phyloP scores from a whole-genome alignment of 2,797 vertebrate genomes.

The Microctenopoma steveboyesi region DNA sequence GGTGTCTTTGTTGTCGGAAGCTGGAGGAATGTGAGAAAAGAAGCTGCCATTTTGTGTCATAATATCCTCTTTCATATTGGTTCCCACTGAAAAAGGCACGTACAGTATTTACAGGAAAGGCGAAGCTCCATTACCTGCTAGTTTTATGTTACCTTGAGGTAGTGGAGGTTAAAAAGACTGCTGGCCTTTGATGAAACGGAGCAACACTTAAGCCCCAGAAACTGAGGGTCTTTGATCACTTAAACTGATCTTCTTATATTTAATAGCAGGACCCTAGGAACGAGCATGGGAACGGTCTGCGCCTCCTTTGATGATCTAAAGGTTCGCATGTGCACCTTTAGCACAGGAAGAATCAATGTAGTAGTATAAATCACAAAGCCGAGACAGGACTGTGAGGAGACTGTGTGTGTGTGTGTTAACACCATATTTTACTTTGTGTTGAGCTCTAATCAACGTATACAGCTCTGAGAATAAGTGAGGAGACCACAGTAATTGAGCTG shows the following conservation, averaged over 20 bases:
- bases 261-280: conserved; percentile 79
- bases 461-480: no score
- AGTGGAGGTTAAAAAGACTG: conserved; percentile 56
- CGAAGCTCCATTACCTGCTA: conserved; percentile 81
- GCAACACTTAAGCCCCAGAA: conserved; percentile 62
- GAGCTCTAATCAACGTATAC: not conserved
- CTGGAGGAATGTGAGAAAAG: conserved; percentile 66
- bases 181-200: conserved; percentile 72
- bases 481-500: no score
- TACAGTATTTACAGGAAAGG: conserved; percentile 86
- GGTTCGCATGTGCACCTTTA: conserved; percentile 65
- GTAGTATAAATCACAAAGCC: conserved; percentile 40
- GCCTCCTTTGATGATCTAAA: conserved; percentile 74
- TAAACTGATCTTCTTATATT: conserved; percentile 76
- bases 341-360: conserved; percentile 62
- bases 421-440: not conserved
- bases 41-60: conserved; percentile 69
- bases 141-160: conserved; percentile 73
- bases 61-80: conserved; percentile 73
- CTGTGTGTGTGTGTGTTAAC: not conserved
- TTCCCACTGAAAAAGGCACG: conserved; percentile 86
- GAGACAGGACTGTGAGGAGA: conserved; percentile 17
- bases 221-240: conserved; percentile 71
- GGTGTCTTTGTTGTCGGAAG: conserved; percentile 72
- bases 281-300: conserved; percentile 72